Base-by-base conservation (phyloP, 2,888 invertebrate species). In the Malthinus flaveolus region DNA sequence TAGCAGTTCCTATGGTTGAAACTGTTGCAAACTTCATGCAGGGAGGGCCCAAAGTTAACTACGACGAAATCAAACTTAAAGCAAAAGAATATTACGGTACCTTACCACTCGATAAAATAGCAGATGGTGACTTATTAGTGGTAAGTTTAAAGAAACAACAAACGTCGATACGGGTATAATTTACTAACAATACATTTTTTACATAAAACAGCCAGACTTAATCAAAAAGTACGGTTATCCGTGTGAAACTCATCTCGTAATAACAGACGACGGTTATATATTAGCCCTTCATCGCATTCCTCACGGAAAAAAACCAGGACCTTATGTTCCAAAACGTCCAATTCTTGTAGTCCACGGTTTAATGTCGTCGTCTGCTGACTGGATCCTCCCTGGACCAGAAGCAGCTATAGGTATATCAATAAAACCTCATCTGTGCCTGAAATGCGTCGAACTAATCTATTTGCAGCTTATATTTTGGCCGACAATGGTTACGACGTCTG, bases 231-330 rank as follows among this genome's bases (percentile, higher is more conserved):
- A 87, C 57, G 89, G 87, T 36, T 93, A 90, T 74, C 80, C 83
- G 0, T 82, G 87, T 0, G 91, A 93, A 76, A 83, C 86, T 1
- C 91, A 92, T 69, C 80, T 83, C 0, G 82, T 91, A 0, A 77
- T 83, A 45, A 94, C 95, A 0, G 82, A 86, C 23, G 95, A 95
- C 75, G 94, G 93, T 1, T 95, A 91, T 75, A 82, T 94, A 44
- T 80, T 95, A 45, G 87, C 87, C 1, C 65, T 95, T 45, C 94
- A 94, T 71, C 84, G 95, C 62, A 93, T 95, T 69, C 91, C 92
- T 0, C 82, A 82, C 65, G 82, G 82, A 49, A 78, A 79, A 53
- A 69, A 72, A 7, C 6, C 15, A 15, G n/a, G n/a, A n/a, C n/a
- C n/a, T n/a, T n/a, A n/a, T n/a, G n/a, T n/a, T n/a, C n/a, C n/a